Base-by-base conservation (phyloP, 1,140 invertebrate species). In the Linepithema humile region DNA sequence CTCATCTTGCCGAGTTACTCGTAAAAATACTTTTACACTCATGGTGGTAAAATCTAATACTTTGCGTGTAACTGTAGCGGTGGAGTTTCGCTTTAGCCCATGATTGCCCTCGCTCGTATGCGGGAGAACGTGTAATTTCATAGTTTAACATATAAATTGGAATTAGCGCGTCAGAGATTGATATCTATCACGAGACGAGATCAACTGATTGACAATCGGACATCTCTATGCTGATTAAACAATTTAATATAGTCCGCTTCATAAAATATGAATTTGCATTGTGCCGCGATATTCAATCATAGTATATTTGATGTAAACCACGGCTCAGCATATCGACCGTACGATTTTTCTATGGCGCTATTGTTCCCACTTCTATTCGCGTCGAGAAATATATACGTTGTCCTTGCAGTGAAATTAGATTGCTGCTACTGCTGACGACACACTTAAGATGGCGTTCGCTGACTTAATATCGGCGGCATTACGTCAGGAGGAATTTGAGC, bases 101-200 rank as follows among this genome's bases (percentile, higher is more conserved):
- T n/a, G n/a, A n/a, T n/a, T 3, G 20, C 23, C 55, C 29, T 60
- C 38, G 72, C 29, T 26, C 12, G 12, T 48, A 12, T 32, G 23
- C 29, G 9, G 32, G 9, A 35, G 62, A 85, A 73, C 40, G n/a
- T 26, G 55, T 85, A 74, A 86, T 83, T 48, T 45, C 15, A 35
- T 45, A 59, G 53, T 57, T 89, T 89, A 89, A 84, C 88, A 89
- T 89, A 84, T 89, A 89, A 72, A 89, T 89, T 84, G 88, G 45
- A 82, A 75, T 74, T 75, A 85, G 57, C 26, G 45, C 35, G n/a
- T 38, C 53, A 12, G n/a, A 29, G 29, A 64, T 70, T n/a, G 53
- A 20, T 50, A 45, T 62, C 55, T 23, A 77, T n/a, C 15, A 38
- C 43, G 26, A 43, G 55, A 75, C 64, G 48, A 82, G 35, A 70